A percentile compares a stretch with the other conserved stretches of the same genome.
phyloP scores from a whole-genome alignment of 2,113 vertebrate species.

The Oncorhynchus tshawytscha region DNA sequence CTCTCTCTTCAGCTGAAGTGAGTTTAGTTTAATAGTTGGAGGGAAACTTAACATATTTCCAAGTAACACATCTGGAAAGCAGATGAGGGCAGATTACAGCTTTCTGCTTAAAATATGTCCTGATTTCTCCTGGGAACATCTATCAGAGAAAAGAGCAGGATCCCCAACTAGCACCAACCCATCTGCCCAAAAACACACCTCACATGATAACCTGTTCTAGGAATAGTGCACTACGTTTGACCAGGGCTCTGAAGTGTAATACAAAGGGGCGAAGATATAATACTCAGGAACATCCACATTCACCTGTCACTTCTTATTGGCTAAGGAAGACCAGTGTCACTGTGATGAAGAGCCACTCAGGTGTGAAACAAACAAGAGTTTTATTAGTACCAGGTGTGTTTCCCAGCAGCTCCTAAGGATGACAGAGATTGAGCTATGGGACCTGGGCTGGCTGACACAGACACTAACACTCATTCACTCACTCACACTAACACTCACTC shows the following conservation, averaged over 20 bases:
- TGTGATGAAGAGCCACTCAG: neutral
- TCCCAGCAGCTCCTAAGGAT: too few species aligned
- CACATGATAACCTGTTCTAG: too few species aligned
- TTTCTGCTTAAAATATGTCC: slow-evolving; percentile 46
- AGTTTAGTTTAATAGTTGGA: neutral
- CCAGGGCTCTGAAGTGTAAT: too few species aligned
- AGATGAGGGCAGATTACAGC: slow-evolving; percentile 28
- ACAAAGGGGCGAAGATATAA: too few species aligned
- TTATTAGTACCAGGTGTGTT: neutral
- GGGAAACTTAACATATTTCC: slow-evolving; percentile 5
- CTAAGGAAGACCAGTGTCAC: neutral
- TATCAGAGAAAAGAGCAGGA: slow-evolving; percentile 28
- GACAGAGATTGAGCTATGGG: too few species aligned
- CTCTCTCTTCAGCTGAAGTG: neutral
- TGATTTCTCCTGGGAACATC: slow-evolving; percentile 37
- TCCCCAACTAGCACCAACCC: neutral
- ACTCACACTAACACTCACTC: too few species aligned
- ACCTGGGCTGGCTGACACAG: too few species aligned
- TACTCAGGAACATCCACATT: neutral
- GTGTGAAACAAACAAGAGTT: too few species aligned
- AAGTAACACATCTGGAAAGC: slow-evolving; percentile 20
- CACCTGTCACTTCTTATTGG: neutral
- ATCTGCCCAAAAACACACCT: neutral
- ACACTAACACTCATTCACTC: neutral
- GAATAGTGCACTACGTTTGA: too few species aligned